phyloP scores from a whole-genome alignment of 2,113 vertebrate genomes.

The Galemys pyrenaicus region DNA sequence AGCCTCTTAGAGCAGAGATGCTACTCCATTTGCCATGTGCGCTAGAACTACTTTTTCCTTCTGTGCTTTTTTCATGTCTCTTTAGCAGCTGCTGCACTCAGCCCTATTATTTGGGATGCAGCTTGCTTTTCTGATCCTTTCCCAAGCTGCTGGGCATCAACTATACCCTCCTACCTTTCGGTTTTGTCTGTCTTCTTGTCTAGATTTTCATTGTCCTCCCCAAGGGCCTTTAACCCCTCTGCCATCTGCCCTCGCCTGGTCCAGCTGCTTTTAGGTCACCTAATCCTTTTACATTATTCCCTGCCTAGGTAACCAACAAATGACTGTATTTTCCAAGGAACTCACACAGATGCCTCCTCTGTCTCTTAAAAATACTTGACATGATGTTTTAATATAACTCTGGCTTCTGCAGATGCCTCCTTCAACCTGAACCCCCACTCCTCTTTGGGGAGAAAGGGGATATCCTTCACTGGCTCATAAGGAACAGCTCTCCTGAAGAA shows the following conservation, averaged over 20 bases:
- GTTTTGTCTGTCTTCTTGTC: not conserved
- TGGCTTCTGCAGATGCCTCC: not conserved
- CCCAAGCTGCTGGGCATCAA: not conserved
- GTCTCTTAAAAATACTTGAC: slow-evolving; percentile 24
- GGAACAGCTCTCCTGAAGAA: not conserved
- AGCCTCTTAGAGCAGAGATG: not conserved
- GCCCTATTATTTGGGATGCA: not conserved
- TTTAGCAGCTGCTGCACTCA: not conserved
- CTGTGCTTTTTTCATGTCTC: not conserved
- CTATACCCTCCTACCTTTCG: not conserved
- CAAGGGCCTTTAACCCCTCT: not conserved
- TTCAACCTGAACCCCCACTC: not conserved
- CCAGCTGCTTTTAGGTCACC: slow-evolving; percentile 66
- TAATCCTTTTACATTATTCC: slow-evolving; percentile 42
- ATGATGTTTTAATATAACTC: not conserved
- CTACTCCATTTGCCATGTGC: not conserved
- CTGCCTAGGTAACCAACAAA: slow-evolving; percentile 31
- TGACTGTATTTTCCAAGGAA: slow-evolving; percentile 28
- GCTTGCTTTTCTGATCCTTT: not conserved
- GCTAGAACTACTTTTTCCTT: not conserved
- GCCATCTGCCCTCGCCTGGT: slow-evolving; percentile 69
- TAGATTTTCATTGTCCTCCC: slow-evolving; percentile 38
- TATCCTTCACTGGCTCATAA: not conserved
- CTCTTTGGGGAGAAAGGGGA: not conserved
- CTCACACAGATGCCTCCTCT: not conserved